Conservation (phyloP, 2,113 vertebrate genomes). For the Sula dactylatra region DNA sequence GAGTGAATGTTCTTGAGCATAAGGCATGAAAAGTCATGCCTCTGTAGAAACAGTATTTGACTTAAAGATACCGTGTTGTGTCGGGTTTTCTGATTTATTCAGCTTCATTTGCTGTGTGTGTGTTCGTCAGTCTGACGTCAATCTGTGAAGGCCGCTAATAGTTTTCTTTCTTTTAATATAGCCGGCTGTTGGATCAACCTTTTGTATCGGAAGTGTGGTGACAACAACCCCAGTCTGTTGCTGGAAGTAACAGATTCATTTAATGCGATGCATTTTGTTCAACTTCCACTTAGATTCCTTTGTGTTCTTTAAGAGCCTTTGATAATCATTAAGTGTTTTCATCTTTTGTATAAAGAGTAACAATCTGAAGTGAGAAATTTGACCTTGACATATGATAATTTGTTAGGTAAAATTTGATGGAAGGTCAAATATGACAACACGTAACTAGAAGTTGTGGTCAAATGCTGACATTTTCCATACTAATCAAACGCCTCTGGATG, state of each 20-base stretch:
- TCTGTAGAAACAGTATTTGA: neutral
- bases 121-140: neutral
- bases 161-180: neutral
- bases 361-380: neutral
- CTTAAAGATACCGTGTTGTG: neutral
- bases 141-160: neutral
- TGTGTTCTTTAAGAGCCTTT: neutral
- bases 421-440: fast-evolving
- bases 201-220: neutral
- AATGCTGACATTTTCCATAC: fast-evolving
- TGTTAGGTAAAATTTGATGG: neutral
- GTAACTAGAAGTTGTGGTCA: fast-evolving
- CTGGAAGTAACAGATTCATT: neutral
- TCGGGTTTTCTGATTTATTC: neutral
- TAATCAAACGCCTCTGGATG: neutral
- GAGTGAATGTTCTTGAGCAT: neutral
- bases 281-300: neutral
- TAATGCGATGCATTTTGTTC: neutral
- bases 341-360: too few species aligned
- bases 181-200: neutral
- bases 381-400: neutral
- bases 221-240: neutral
- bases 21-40: neutral
- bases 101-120: neutral
- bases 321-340: too few species aligned